Conservation (phyloP, 2,113 vertebrate species). For the Propithecus coquereli region DNA sequence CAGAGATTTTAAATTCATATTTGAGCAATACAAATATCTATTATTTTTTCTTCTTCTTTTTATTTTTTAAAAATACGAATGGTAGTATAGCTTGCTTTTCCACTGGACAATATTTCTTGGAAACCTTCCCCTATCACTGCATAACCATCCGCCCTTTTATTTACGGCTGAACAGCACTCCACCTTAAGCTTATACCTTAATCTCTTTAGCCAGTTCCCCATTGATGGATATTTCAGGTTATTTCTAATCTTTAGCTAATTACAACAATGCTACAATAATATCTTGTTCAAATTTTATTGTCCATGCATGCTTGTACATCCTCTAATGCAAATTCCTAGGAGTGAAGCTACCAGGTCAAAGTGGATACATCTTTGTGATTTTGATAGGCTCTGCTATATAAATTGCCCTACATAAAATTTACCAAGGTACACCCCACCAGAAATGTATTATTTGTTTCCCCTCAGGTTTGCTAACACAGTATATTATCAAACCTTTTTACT, state of each 20-base stretch:
- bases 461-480: neutral
- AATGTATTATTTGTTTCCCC: neutral
- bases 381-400: neutral
- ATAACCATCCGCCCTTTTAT: neutral
- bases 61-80: neutral
- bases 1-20: neutral
- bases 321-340: neutral
- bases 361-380: neutral
- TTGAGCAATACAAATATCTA: neutral
- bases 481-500: neutral
- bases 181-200: neutral
- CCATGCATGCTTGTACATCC: neutral
- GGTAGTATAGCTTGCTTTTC: neutral
- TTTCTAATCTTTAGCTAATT: neutral
- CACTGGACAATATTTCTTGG: neutral
- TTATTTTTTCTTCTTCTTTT: neutral
- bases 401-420: neutral
- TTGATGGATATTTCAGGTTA: neutral
- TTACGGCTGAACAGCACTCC: neutral
- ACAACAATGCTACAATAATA: neutral
- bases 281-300: neutral
- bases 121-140: no score
- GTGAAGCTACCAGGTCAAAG: neutral
- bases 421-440: neutral
- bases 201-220: neutral